Percentiles rank a stretch among this genome's conserved stretches.
These are phyloP conservation scores for Leptinotarsa haldemani DNA, from an alignment of 2,888 invertebrate genomes.

Conservation along the genomic window DNA sequence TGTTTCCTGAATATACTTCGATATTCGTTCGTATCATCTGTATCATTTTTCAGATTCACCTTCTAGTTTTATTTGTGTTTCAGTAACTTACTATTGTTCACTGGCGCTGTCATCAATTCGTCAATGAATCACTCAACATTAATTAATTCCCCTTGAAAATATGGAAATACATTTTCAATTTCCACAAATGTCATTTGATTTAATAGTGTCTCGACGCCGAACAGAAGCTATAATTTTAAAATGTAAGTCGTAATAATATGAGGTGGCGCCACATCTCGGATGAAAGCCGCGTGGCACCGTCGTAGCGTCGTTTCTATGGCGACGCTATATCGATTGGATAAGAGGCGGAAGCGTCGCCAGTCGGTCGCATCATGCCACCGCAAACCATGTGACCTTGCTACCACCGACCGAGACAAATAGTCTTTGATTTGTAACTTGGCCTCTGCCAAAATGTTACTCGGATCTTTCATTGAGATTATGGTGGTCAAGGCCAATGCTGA, in stretches of 20 bases:
- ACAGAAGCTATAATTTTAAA: conserved; percentile 35
- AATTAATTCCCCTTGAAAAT: not conserved
- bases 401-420: conserved; percentile 33
- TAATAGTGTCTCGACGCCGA: conserved; percentile 29
- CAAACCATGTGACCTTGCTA: conserved; percentile 54
- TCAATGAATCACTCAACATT: no score
- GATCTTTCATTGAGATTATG: conserved; percentile 14
- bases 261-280: conserved; percentile 61
- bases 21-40: no score
- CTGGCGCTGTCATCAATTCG: no score
- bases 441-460: conserved; percentile 20
- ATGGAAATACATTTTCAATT: conserved; percentile 15
- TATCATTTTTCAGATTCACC: no score
- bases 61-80: no score
- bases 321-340: conserved; percentile 55
- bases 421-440: conserved; percentile 40
- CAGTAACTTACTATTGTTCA: no score
- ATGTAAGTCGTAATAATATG: conserved; percentile 23
- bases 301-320: conserved; percentile 59
- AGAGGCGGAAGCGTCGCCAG: conserved; percentile 55
- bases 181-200: conserved; percentile 19
- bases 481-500: conserved; percentile 22
- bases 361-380: conserved; percentile 52
- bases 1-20: no score
- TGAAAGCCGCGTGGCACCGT: conserved; percentile 59